phyloP scores from a whole-genome alignment of 2,888 invertebrate genomes.

The Melanophora roralis region DNA sequence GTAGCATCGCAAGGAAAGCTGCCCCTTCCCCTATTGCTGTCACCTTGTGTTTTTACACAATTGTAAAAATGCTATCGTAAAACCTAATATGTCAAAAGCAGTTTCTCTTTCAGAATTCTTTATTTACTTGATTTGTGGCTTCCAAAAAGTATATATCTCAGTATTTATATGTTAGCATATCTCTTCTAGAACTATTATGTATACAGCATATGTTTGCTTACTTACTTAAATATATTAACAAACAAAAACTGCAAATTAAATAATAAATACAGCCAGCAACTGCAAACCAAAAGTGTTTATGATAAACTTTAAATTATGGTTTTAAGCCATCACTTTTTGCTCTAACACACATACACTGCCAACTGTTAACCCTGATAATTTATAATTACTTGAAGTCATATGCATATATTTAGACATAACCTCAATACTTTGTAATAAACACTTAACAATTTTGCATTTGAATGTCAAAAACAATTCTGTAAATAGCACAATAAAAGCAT shows the following conservation, averaged over 20 bases:
- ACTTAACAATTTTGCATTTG: not conserved
- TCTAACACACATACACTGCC: no score
- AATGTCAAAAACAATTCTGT: not conserved
- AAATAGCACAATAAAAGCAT: not conserved
- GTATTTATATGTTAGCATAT: no score
- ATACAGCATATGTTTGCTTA: not conserved
- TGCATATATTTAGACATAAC: not conserved
- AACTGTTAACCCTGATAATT: not conserved
- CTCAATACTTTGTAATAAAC: not conserved
- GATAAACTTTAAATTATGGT: not conserved
- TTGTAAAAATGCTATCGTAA: no score
- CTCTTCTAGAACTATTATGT: no score
- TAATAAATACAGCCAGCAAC: constrained; percentile 6
- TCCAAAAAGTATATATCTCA: no score
- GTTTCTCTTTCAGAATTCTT: no score
- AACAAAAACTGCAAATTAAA: not conserved
- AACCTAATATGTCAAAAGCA: no score
- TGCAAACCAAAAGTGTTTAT: not conserved
- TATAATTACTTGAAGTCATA: not conserved
- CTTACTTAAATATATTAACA: not conserved
- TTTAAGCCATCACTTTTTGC: not conserved
- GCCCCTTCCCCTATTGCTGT: no score
- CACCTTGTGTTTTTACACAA: no score
- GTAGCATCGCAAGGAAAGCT: no score
- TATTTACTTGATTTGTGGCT: no score